phyloP scores from a whole-genome alignment of 2,797 vertebrate species.

The Falco rusticolus region DNA sequence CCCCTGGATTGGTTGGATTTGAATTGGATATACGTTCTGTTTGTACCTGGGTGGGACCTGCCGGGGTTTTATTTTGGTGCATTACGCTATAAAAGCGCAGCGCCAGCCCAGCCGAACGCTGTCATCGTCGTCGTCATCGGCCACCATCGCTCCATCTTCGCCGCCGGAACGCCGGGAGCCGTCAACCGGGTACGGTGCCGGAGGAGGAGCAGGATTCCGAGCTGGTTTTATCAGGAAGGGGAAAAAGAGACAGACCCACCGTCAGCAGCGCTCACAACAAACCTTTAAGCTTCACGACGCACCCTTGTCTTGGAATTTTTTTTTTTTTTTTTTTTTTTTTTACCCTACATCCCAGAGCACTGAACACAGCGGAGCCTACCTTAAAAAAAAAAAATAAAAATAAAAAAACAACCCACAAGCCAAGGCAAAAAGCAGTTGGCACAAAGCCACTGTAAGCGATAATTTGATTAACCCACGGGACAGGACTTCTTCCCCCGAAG shows the following conservation, averaged over 20 bases:
- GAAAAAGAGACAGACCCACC: not conserved
- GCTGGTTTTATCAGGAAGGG: not conserved
- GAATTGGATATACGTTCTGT: conserved; percentile 50
- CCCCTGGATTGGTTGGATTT: conserved; percentile 76
- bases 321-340: too few relatives aligned
- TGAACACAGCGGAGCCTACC: not conserved
- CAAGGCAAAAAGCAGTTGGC: not conserved
- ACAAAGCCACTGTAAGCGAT: too few relatives aligned
- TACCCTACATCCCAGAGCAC: not conserved
- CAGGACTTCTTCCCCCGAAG: too few relatives aligned
- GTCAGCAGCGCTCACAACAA: too few relatives aligned
- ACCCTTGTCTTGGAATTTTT: not conserved
- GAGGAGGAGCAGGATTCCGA: not conserved
- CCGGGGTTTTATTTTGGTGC: not conserved
- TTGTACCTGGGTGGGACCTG: conserved; percentile 27
- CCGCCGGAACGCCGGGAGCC: not conserved
- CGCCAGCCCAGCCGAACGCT: not conserved
- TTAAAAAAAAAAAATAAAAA: not conserved
- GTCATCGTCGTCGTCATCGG: too few relatives aligned
- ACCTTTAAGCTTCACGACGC: rapidly evolving
- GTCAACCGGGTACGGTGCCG: not conserved
- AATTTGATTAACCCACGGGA: not conserved
- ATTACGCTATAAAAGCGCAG: not conserved
- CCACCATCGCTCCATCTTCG: rapidly evolving
- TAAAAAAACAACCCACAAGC: too few relatives aligned